phyloP scores from a whole-genome alignment of 2,797 vertebrate genomes.

The Lagocephalus sceleratus region DNA sequence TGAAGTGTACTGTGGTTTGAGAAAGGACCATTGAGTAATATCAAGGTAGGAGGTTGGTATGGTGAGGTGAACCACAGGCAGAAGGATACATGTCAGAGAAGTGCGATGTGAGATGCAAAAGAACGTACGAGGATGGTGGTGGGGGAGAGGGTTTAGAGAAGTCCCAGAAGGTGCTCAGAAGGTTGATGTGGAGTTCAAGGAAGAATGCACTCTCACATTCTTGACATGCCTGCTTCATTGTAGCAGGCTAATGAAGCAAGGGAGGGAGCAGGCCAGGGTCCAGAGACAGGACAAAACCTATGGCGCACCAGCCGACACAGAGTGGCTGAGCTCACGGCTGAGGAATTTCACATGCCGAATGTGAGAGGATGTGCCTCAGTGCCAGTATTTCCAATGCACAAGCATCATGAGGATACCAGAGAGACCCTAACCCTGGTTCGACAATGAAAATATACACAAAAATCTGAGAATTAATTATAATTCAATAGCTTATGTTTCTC shows the following conservation, averaged over 20 bases:
- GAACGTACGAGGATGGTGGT: conserved; percentile 3
- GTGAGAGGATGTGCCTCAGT: conserved; percentile 29
- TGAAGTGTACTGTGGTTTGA: neutral
- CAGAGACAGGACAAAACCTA: conserved; percentile 27
- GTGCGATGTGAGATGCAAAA: conserved; percentile 21
- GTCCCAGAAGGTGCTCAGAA: conserved; percentile 42
- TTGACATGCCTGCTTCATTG: conserved; percentile 58
- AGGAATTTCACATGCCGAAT: conserved; percentile 57
- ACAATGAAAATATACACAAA: too few species aligned
- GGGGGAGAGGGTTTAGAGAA: conserved; percentile 27
- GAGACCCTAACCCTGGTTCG: too few species aligned
- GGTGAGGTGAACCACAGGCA: too few species aligned
- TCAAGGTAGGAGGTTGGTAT: conserved; percentile 10
- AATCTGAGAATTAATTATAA: too few species aligned
- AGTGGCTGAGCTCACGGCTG: conserved; percentile 50
- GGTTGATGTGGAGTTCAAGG: conserved; percentile 24
- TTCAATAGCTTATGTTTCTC: too few species aligned
- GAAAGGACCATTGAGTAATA: conserved; percentile 4
- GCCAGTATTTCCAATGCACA: too few species aligned
- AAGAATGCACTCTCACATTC: conserved; percentile 64
- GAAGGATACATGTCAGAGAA: conserved; percentile 8
- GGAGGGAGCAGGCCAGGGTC: conserved; percentile 24
- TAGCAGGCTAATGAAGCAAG: conserved; percentile 54
- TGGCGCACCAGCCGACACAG: conserved; percentile 12
- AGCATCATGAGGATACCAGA: too few species aligned